Conservation (phyloP, 1,140 invertebrate genomes). For the Drosophila suzukii region DNA sequence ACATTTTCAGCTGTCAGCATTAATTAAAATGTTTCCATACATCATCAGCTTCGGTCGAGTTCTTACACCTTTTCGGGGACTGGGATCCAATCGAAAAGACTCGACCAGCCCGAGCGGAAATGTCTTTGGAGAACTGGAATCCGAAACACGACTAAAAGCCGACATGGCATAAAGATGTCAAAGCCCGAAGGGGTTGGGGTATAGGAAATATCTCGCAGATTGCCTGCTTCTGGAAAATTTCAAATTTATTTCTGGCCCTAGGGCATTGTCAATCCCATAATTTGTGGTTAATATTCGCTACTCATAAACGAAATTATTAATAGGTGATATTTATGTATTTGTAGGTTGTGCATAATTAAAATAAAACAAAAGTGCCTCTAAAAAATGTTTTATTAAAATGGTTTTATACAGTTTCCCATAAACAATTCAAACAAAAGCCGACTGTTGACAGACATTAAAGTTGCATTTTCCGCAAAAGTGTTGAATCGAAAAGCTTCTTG, state of each 20-base stretch:
- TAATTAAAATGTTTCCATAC: conserved; percentile 82
- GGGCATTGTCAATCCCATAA: conserved; percentile 48
- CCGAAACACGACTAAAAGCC: conserved; percentile 58
- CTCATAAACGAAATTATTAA: not conserved
- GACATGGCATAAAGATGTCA: conserved; percentile 75
- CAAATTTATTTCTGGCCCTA: conserved; percentile 61
- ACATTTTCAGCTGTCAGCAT: conserved; percentile 79
- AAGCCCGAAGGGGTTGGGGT: conserved; percentile 26
- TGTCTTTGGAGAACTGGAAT: conserved; percentile 56
- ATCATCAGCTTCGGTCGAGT: conserved; percentile 62
- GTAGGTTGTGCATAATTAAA: not conserved
- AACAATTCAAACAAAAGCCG: conserved; percentile 15
- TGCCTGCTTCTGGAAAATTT: conserved; percentile 18
- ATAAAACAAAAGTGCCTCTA: not conserved
- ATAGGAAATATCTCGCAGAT: conserved; percentile 18
- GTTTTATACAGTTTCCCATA: not conserved
- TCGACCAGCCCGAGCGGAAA: conserved; percentile 54
- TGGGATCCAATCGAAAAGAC: conserved; percentile 5
- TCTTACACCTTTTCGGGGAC: conserved; percentile 61
- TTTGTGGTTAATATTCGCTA: conserved; percentile 27
- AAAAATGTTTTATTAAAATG: not conserved
- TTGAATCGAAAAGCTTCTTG: conserved; percentile 22
- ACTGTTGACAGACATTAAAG: conserved; percentile 20
- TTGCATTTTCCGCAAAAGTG: conserved; percentile 38
- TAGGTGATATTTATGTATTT: not conserved